A percentile compares a stretch with the other conserved stretches of the same genome.
Evolutionary conservation across 1,140 invertebrate genomes (phyloP).

Genomic region (Sycophaga agraensis): DNA sequence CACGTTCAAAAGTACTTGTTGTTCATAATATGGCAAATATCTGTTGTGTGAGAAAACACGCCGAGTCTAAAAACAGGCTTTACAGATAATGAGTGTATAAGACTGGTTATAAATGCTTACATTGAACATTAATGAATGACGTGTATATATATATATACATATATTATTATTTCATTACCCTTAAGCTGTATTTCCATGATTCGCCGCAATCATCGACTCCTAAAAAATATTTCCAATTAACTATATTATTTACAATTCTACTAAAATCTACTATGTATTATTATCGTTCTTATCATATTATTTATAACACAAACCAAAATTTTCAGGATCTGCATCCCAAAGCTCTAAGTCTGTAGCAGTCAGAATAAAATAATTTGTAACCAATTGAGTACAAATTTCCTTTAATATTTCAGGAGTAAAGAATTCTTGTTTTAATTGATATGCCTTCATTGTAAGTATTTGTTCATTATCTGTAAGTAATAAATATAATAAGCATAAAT

Average conservation of each 20-base stretch:
- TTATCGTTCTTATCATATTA: neutral
- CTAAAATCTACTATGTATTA: no score
- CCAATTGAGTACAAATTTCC: slow-evolving; percentile 80
- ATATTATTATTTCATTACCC: no score
- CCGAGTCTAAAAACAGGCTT: no score
- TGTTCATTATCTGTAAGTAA: slow-evolving; percentile 54
- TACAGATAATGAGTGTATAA: no score
- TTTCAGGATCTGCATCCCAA: slow-evolving; percentile 91
- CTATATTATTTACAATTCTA: no score
- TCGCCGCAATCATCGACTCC: slow-evolving; percentile 84
- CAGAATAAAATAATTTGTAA: slow-evolving; percentile 86
- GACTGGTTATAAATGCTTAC: no score
- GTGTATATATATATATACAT: no score
- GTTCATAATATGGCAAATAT: no score
- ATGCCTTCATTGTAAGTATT: slow-evolving; percentile 61
- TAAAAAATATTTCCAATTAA: slow-evolving; percentile 36
- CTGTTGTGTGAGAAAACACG: no score
- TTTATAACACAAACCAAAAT: slow-evolving; percentile 65
- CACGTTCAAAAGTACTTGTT: no score
- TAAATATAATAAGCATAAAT: slow-evolving; percentile 24
- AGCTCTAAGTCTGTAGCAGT: slow-evolving; percentile 79
- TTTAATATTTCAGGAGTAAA: slow-evolving; percentile 70
- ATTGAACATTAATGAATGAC: no score
- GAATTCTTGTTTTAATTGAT: slow-evolving; percentile 70
- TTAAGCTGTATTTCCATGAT: slow-evolving; percentile 87